Base-by-base conservation (phyloP, 1,140 invertebrate species). In the Apis dorsata region DNA sequence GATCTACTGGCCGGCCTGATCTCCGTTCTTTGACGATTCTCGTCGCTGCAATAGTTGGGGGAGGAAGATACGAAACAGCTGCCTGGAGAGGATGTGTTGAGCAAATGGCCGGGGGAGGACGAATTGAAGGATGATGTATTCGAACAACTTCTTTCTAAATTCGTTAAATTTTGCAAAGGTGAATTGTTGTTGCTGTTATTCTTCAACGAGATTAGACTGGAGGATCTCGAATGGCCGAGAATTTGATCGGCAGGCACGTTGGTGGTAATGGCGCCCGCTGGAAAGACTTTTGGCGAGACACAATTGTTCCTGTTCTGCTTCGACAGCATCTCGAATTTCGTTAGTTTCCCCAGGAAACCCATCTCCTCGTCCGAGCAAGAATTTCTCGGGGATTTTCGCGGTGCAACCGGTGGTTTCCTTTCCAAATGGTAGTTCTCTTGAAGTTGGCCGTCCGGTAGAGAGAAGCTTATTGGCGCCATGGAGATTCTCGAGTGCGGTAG, bases 221-320 rank as follows among this genome's bases (percentile, higher is more conserved):
- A 88, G 9, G 93, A 93, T 83, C 92, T 93, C 24, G 92, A 91
- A 59, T 91, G 92, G 0, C 94, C 96, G 12, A 97, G 92, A 0
- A 97, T 97, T 85, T 97, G 96, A 93, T 96, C 97, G 0, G 97
- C 97, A 5, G 97, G 97, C 10, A 96, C 97, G 85, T 96, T 97
- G 0, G 97, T 96, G 8, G 97, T 97, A 28, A 96, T 90, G n/a
- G 96, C 95, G 88, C 96, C 96, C 0, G 96, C 94, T 51, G 95
- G 95, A 88, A 97, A 97, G 2, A 97, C 97, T 93, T 97, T 97
- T 0, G 97, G 97, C 0, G 96, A 97, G n/a, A 94, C 94, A 85
- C 89, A 95, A 65, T 92, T 93, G 84, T 75, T 91, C 70, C 70
- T 82, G 63, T 79, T 92, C 75, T 94, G 93, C 69, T 92, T 89